A percentile compares a stretch with the other conserved stretches of the same genome.
Conservation (phyloP, 2,888 invertebrate species). For the Neria commutata region DNA sequence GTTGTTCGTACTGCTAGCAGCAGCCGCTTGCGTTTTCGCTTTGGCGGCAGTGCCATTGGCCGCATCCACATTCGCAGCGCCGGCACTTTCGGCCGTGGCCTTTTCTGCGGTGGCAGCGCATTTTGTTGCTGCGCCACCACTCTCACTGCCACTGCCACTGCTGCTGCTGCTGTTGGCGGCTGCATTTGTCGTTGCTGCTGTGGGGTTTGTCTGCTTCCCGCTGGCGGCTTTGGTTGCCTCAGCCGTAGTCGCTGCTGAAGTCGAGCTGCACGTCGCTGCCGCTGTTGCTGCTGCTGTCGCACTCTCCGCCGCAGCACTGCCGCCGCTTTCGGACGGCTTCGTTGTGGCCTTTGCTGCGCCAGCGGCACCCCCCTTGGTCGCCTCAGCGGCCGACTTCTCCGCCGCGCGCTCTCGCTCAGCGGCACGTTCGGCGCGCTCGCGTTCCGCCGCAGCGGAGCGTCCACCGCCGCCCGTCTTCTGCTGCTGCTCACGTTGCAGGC, state of each 20-base stretch:
- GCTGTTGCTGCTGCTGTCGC: slow-evolving; percentile 32
- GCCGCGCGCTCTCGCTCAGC: slow-evolving; percentile 50
- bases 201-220: too few species aligned
- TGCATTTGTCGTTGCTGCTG: slow-evolving; percentile 26
- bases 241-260: slow-evolving; percentile 24
- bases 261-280: slow-evolving; percentile 33
- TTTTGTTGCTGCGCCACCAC: too few species aligned
- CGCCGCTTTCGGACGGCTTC: slow-evolving; percentile 5
- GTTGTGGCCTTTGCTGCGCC: slow-evolving; percentile 29
- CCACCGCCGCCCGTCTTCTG: slow-evolving; percentile 67
- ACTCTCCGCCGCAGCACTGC: slow-evolving; percentile 13
- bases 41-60: slow-evolving; percentile 38
- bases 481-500: slow-evolving; percentile 80
- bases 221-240: slow-evolving; percentile 13
- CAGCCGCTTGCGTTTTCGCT: slow-evolving; percentile 36
- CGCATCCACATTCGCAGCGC: slow-evolving; percentile 33
- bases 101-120: slow-evolving; percentile 30
- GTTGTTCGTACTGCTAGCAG: slow-evolving; percentile 30
- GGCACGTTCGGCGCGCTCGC: slow-evolving; percentile 48
- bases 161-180: slow-evolving; percentile 6
- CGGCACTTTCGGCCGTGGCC: slow-evolving; percentile 25
- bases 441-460: slow-evolving; percentile 53
- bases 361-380: slow-evolving; percentile 43
- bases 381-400: slow-evolving; percentile 48
- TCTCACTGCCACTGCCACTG: slow-evolving; percentile 14